Base-by-base conservation (phyloP, 2,888 invertebrate species). In the Miltochrista miniata region DNA sequence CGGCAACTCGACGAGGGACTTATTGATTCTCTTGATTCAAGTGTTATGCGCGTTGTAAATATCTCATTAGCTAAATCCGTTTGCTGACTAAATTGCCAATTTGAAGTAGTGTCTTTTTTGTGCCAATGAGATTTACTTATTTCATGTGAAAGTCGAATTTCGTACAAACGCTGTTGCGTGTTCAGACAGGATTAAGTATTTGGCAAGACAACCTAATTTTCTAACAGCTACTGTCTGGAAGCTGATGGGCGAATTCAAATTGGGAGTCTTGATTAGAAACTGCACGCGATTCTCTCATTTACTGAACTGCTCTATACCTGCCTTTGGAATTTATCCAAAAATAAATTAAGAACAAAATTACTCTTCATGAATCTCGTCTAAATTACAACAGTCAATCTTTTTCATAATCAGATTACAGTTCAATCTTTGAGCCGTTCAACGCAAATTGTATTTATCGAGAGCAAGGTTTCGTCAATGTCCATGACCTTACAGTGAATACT, bases 181-280 rank as follows among this genome's bases (percentile, higher is more conserved):
- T 62, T 54, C 73, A 68, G 74, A 74, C 76, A 57, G 49, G 57
- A 70, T 66, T 68, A 70, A 75, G 70, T 75, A 72, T 80, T 82
- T 73, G 70, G 76, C 71, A 68, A 70, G 60, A 59, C 74, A 72
- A 70, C 76, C 81, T 80, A 78, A 84, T 82, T 81, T 73, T 74
- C 11, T 70, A 76, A 76, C 69, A 56, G 87, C 90, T 87, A 83
- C 89, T 74, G 88, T 83, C 86, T 87, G 85, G 81, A 75, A 80
- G 79, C 78, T 76, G 79, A 76, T 71, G 68, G 65, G 55, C 58
- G 68, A 67, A 62, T 75, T 68, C 69, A 76, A 79, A 81, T 81
- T 79, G 63, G 62, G 56, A 49, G 60, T 43, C 64, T 68, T 75
- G 71, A 81, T 85, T 78, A 75, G 67, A 62, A 64, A 61, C 57